phyloP scores from a whole-genome alignment of 2,888 invertebrate genomes.

The Rosalia funebris region DNA sequence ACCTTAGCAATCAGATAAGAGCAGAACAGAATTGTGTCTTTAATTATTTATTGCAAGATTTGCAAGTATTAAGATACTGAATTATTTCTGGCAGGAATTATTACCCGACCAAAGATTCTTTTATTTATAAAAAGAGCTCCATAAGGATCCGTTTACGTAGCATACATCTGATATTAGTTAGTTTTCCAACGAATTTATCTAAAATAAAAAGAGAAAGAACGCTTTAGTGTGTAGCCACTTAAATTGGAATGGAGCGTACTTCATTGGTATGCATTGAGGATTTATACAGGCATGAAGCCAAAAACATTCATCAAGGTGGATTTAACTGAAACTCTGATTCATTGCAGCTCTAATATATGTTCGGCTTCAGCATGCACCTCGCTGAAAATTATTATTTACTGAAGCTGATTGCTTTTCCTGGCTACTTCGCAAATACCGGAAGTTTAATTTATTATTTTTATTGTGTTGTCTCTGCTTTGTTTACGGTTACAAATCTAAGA shows the following conservation, averaged over 20 bases:
- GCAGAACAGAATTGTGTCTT: slow-evolving; percentile 16
- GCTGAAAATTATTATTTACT: slow-evolving; percentile 63
- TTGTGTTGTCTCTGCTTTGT: slow-evolving; percentile 29
- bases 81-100: slow-evolving; percentile 33
- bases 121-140: slow-evolving; percentile 27
- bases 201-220: slow-evolving; percentile 51
- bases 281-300: slow-evolving; percentile 66
- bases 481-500: slow-evolving; percentile 10
- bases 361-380: slow-evolving; percentile 61
- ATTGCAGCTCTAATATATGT: slow-evolving; percentile 65
- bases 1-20: slow-evolving; percentile 14
- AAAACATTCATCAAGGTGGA: slow-evolving; percentile 67
- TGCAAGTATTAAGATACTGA: slow-evolving; percentile 25
- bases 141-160: slow-evolving; percentile 26
- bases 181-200: slow-evolving; percentile 30
- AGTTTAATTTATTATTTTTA: slow-evolving; percentile 44
- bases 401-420: slow-evolving; percentile 59
- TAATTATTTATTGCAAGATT: slow-evolving; percentile 28
- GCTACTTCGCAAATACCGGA: slow-evolving; percentile 50
- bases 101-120: slow-evolving; percentile 29
- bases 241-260: slow-evolving; percentile 61
- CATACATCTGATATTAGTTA: slow-evolving; percentile 24
- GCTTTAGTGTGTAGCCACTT: slow-evolving; percentile 55
- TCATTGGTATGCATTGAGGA: slow-evolving; percentile 67
- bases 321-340: slow-evolving; percentile 67